These are phyloP conservation scores for Puma concolor DNA, from an alignment of 2,113 vertebrate species.

Conservation along the genomic window DNA sequence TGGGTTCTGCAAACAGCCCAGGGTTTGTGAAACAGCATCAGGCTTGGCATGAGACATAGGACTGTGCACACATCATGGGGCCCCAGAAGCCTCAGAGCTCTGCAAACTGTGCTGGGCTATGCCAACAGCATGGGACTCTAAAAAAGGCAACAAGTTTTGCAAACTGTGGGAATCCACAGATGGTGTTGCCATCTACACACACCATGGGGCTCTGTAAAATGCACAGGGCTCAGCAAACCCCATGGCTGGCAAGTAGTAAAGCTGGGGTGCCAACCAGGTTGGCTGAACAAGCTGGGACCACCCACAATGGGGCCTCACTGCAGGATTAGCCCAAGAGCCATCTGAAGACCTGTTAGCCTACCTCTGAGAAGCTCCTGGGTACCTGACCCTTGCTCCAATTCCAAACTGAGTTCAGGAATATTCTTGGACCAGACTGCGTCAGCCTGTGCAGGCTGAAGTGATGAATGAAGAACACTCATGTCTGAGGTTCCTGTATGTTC, in stretches of 20 bases:
- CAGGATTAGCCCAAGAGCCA: not conserved
- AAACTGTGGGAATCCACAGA: constrained; percentile 35
- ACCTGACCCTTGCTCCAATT: not conserved
- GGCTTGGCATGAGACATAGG: not conserved
- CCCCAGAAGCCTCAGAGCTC: not conserved
- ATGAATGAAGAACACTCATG: not conserved
- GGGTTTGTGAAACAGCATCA: not conserved
- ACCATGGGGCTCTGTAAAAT: not conserved
- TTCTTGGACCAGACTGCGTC: not conserved
- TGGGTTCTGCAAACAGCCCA: not conserved
- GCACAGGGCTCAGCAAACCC: not conserved
- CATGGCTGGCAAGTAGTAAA: accelerated
- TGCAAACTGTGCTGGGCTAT: not conserved
- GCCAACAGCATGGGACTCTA: not conserved
- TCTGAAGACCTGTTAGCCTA: not conserved
- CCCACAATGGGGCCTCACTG: not conserved
- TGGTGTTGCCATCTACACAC: not conserved
- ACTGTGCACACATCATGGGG: not conserved
- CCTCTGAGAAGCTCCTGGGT: not conserved
- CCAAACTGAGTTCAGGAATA: not conserved
- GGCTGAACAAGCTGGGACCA: not conserved
- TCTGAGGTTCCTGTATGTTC: not conserved
- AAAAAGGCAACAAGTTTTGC: constrained; percentile 52
- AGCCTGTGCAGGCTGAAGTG: not conserved
- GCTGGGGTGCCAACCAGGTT: not conserved